Evolutionary conservation across 1,140 invertebrate genomes (phyloP), one percentile per base, ranked within the genome.

Genomic region (Holotrichia oblita): DNA sequence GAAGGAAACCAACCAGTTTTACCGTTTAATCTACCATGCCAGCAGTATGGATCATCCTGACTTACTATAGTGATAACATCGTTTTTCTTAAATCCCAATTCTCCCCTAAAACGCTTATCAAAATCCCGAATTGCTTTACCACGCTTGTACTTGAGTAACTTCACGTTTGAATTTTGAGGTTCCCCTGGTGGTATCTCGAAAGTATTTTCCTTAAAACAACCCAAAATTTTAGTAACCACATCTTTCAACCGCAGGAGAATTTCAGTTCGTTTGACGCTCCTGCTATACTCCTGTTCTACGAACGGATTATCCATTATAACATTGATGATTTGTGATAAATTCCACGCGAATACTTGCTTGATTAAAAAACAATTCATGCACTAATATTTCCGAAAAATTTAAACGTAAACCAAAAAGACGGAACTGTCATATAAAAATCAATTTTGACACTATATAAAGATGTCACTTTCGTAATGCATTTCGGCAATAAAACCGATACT

Each of bases 1-100:
- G 73, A 34, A 2, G 73, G 73, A 20, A 74, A 74, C 73, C 73
- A 74, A n/a, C 73, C 73, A 34, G 41, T 74, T 74, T 74, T 74
- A 7, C 40, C 73, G n/a, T 74, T 74, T 8, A 74, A 27, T 17
- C 27, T 44, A 17, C 73, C 73, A 6, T 40, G 12, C 73, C 73
- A 74, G n/a, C 73, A 74, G 17, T 74, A 44, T 2, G 10, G 12
- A 74, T 74, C 73, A 2, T 74, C 17, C 9, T 44, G 41, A n/a
- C 41, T 74, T 7, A 74, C 10, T 0, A 74, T 41, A 7, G 73
- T 74, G 34, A 74, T 74, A 12, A 74, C 41, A n/a, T 74, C 41
- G 41, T 74, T 74, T 6, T 14, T 74, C 34, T 22, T 40, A 17
- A 74, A 74, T 4, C 34, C 73, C 14, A 74, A 10, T 41, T 74